These are phyloP conservation scores for Orchesella flavescens DNA, from an alignment of 2,888 invertebrate species.

Conservation along the genomic window DNA sequence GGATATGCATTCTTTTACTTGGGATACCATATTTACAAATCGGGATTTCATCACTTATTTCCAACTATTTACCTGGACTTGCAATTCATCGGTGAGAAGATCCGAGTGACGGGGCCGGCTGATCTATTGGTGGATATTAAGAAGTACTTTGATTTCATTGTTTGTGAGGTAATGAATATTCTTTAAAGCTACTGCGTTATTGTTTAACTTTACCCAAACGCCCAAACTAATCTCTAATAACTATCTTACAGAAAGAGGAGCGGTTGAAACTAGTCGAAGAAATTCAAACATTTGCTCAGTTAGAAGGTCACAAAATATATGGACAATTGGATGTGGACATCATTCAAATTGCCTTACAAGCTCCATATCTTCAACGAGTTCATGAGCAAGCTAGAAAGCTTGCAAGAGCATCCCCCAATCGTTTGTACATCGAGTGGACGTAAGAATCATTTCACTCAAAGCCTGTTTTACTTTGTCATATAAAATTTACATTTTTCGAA, in stretches of 20 bases:
- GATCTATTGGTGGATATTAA: conserved; percentile 82
- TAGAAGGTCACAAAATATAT: conserved; percentile 79
- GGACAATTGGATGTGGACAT: conserved; percentile 80
- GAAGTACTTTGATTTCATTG: conserved; percentile 79
- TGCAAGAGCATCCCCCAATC: conserved; percentile 76
- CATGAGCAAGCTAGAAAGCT: conserved; percentile 77
- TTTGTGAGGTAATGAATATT: conserved; percentile 75
- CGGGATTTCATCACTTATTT: conserved; percentile 76
- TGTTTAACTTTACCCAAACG: conserved; percentile 72
- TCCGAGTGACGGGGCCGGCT: conserved; percentile 81
- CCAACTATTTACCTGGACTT: conserved; percentile 80
- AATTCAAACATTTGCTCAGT: conserved; percentile 79
- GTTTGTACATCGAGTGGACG: conserved; percentile 80
- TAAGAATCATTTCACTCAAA: conserved; percentile 75
- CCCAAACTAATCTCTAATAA: no score
- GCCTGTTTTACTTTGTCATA: neutral
- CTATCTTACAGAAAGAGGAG: conserved; percentile 75
- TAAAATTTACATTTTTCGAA: neutral
- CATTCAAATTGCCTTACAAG: conserved; percentile 82
- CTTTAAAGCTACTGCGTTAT: no score
- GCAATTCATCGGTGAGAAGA: conserved; percentile 82
- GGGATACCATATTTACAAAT: conserved; percentile 81
- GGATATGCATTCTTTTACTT: conserved; percentile 84
- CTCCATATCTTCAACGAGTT: conserved; percentile 79
- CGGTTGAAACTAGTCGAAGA: conserved; percentile 76